phyloP scores from a whole-genome alignment of 2,888 invertebrate species.

The Anthoptus insignis region DNA sequence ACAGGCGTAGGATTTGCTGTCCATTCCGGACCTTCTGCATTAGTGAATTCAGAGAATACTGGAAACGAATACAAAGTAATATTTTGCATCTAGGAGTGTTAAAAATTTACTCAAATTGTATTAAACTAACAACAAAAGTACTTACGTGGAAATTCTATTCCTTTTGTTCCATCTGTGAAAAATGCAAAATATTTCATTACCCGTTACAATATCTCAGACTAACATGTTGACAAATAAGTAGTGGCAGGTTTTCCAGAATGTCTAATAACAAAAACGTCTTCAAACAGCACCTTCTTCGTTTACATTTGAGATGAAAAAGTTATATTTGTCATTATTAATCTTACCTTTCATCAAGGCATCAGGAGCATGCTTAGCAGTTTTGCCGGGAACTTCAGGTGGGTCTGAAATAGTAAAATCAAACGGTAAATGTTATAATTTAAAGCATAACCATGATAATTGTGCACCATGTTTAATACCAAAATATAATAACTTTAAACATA shows the following conservation, averaged over 20 bases:
- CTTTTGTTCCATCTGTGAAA: slow-evolving; percentile 38
- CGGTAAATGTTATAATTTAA: too few species aligned
- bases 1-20: slow-evolving; percentile 4
- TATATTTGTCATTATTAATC: slow-evolving; percentile 20
- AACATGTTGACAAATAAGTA: too few species aligned
- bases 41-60: slow-evolving; percentile 9
- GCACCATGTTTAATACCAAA: too few species aligned
- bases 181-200: slow-evolving; percentile 13
- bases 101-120: too few species aligned
- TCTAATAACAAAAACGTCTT: too few species aligned
- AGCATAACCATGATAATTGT: too few species aligned
- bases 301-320: too few species aligned
- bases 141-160: slow-evolving; percentile 50
- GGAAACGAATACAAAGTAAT: slow-evolving; percentile 7
- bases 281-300: neutral
- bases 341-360: slow-evolving; percentile 56
- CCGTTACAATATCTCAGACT: too few species aligned
- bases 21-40: neutral
- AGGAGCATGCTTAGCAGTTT: slow-evolving; percentile 53
- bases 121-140: too few species aligned
- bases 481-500: too few species aligned
- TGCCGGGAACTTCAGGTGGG: slow-evolving; percentile 57
- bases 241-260: too few species aligned
- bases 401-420: slow-evolving; percentile 58
- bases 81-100: neutral